Base-by-base conservation (phyloP, 2,797 vertebrate species). In the Urophycis tenuis region DNA sequence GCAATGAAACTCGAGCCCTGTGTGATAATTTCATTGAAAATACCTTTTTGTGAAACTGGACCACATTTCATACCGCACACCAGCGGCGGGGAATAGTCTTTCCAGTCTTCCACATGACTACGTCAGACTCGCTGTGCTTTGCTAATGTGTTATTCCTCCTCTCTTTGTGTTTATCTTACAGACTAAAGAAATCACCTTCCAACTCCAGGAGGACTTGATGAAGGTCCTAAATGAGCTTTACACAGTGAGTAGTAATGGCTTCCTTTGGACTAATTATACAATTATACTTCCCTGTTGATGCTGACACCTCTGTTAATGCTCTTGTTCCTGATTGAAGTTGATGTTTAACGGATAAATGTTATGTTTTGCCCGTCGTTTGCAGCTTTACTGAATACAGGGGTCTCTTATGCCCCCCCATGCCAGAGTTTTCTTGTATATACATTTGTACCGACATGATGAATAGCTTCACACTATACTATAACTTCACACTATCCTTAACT, bases 171-270 rank as follows among this genome's bases (percentile, higher is more conserved):
- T 84, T 39, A 25, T 77, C 81, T 92, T 95, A 84, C 92, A 99
- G 98, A 99, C 96, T 92, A 99, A 99, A 92, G 98, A 99, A 91
- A 98, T 99, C 85, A 95, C 96, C 14, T 99, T 98, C 91, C 97
- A 99, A 85, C 95, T 99, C 80, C 97, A 99, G 85, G 98, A 99
- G 89, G 98, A 99, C 92, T 93, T 99, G 89, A 99, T 99, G 96
- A 99, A 97, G 93, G 96, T 99, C 88, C 95, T 99, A 81, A 99
- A 98, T 22, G 98, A 99, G 91, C 95, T 99, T 64, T 99, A 99
- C 91, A 99, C 98, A 81, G 98, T 99, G 93, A 98, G 97, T 93
- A 90, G 29, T 76, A 33, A 77, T 72, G 73, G 35, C 60, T 36
- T 29, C 69, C 32, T 19, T 82, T 78, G 1, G 4, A 74, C 69